A percentile compares a stretch with the other conserved stretches of the same genome.
These are phyloP conservation scores for Ceyx cyanopectus DNA, from an alignment of 2,113 vertebrate genomes.

Conservation along the genomic window DNA sequence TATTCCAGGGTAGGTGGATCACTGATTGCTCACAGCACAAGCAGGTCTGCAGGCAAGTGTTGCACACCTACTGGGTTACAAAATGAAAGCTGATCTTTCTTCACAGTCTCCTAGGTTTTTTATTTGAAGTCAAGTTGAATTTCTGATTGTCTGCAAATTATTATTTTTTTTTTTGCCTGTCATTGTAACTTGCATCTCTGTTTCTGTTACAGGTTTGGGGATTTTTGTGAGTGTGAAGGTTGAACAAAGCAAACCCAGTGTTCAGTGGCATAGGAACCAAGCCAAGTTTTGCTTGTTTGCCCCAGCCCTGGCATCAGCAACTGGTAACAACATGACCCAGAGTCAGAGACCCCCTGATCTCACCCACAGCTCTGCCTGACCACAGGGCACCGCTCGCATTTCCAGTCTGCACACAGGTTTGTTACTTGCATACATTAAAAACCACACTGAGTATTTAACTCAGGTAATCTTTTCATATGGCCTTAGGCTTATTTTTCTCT, in stretches of 20 bases:
- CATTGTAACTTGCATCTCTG: background rate
- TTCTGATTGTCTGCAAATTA: constrained; percentile 13
- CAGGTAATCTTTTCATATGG: background rate
- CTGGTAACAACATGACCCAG: background rate
- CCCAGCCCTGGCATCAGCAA: background rate
- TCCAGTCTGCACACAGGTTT: background rate
- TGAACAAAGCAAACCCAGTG: background rate
- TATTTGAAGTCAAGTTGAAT: background rate
- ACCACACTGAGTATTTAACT: background rate
- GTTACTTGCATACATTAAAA: background rate
- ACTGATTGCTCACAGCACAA: background rate
- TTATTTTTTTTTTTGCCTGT: background rate
- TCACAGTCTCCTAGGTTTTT: background rate
- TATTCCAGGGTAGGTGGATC: background rate
- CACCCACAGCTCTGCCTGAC: background rate
- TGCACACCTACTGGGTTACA: background rate
- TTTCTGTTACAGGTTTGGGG: background rate
- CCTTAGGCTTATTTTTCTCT: constrained; percentile 22
- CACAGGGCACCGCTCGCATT: background rate
- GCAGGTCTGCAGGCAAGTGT: background rate
- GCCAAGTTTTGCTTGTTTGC: background rate
- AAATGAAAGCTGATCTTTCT: constrained; percentile 29
- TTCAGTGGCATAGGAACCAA: background rate
- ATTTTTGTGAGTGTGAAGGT: background rate
- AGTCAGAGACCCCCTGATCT: background rate